phyloP scores from a whole-genome alignment of 2,797 vertebrate genomes.

The Eremophila alpestris region DNA sequence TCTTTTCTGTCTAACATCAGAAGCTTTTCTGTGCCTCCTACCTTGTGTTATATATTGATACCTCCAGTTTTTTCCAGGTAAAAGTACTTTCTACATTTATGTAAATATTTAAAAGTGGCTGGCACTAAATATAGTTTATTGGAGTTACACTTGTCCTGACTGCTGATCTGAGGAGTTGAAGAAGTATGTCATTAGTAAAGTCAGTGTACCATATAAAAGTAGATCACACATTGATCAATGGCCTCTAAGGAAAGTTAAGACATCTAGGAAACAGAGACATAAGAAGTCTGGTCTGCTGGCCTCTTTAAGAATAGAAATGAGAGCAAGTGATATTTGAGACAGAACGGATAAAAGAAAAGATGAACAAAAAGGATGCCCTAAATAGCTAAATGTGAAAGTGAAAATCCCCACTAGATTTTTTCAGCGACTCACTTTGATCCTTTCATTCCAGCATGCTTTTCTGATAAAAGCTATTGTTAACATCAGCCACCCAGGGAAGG shows the following conservation, averaged over 20 bases:
- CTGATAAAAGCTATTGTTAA: not conserved
- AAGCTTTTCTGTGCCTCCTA: not conserved
- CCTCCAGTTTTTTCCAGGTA: not conserved
- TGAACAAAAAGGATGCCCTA: not conserved
- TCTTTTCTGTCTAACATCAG: not conserved
- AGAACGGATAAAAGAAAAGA: not conserved
- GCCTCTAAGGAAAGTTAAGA: not conserved
- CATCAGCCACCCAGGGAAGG: not conserved
- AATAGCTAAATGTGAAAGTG: slow-evolving; percentile 3
- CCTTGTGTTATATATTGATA: not conserved
- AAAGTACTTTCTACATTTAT: not conserved
- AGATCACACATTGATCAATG: not conserved
- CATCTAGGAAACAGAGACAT: not conserved
- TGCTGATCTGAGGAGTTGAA: not conserved
- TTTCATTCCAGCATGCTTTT: not conserved
- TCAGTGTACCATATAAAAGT: not conserved
- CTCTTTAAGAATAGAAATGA: not conserved
- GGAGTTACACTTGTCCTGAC: not conserved
- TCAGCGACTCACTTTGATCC: not conserved
- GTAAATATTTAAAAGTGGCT: not conserved
- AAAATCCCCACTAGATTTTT: not conserved
- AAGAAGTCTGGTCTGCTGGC: not conserved
- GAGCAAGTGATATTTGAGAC: not conserved
- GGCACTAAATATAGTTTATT: not conserved
- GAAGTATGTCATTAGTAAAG: not conserved